phyloP scores from a whole-genome alignment of 2,113 vertebrate species.

The Tychaedon coryphoeus region DNA sequence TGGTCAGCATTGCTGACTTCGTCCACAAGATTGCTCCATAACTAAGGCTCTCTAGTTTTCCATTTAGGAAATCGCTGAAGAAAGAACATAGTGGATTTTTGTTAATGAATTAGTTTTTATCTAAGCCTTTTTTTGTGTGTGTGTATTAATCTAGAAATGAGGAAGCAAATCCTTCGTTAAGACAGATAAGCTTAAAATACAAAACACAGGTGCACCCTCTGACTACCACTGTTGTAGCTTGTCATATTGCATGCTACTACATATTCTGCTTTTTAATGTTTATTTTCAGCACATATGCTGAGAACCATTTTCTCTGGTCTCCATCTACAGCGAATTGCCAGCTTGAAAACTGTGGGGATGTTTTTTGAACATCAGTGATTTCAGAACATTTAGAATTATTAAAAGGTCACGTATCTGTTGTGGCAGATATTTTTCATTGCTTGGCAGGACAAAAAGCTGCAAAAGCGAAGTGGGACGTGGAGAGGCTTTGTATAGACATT shows the following conservation, averaged over 20 bases:
- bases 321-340: neutral
- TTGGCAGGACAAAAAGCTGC: neutral
- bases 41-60: neutral
- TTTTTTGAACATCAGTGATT: neutral
- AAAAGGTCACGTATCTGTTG: neutral
- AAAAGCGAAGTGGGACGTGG: neutral
- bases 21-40: neutral
- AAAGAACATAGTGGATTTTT: neutral
- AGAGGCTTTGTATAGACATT: neutral
- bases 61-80: neutral
- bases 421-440: neutral
- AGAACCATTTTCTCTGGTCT: neutral
- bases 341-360: neutral
- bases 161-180: conserved; percentile 2
- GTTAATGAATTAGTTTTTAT: neutral
- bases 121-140: neutral
- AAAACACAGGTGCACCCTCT: neutral
- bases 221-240: neutral
- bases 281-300: neutral
- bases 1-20: neutral
- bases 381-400: neutral
- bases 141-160: neutral
- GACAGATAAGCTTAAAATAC: neutral
- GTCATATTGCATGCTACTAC: neutral
- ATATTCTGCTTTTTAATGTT: neutral